Evolutionary conservation across 1,140 invertebrate genomes (phyloP).

Genomic region (Calliopsis andreniformis): DNA sequence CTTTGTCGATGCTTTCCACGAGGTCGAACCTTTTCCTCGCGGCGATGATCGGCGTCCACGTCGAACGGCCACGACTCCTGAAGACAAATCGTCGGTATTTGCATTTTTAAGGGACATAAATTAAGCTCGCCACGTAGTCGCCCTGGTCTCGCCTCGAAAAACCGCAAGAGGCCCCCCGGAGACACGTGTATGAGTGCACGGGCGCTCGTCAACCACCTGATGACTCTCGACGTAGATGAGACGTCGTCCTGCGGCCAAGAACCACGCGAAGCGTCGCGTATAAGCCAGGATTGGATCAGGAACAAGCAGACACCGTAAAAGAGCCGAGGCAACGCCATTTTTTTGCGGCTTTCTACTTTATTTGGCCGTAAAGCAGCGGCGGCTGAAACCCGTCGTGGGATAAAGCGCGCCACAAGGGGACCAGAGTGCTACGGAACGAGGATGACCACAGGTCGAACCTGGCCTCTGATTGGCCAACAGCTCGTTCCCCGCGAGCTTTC

Average conservation of each 20-base stretch:
- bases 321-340: constrained; percentile 37
- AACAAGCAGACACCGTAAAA: constrained; percentile 40
- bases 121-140: constrained; percentile 46
- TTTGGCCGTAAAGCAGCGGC: constrained; percentile 45
- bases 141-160: constrained; percentile 10
- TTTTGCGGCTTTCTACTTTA: constrained; percentile 49
- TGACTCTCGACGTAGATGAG: constrained; percentile 19
- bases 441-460: neutral
- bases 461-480: neutral
- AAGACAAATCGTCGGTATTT: constrained; percentile 67
- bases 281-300: constrained; percentile 11
- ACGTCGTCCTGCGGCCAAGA: neutral
- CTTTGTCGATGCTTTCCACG: constrained; percentile 26
- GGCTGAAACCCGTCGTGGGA: constrained; percentile 14
- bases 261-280: neutral
- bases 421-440: neutral
- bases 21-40: constrained; percentile 17
- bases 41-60: constrained; percentile 4
- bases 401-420: constrained; percentile 17
- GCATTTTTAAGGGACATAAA: constrained; percentile 68
- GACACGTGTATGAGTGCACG: neutral
- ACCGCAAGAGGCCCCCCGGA: constrained; percentile 1
- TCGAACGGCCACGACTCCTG: constrained; percentile 5
- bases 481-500: neutral
- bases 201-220: constrained; percentile 19